phyloP scores from a whole-genome alignment of 2,888 invertebrate species.

The Lepas anatifera region DNA sequence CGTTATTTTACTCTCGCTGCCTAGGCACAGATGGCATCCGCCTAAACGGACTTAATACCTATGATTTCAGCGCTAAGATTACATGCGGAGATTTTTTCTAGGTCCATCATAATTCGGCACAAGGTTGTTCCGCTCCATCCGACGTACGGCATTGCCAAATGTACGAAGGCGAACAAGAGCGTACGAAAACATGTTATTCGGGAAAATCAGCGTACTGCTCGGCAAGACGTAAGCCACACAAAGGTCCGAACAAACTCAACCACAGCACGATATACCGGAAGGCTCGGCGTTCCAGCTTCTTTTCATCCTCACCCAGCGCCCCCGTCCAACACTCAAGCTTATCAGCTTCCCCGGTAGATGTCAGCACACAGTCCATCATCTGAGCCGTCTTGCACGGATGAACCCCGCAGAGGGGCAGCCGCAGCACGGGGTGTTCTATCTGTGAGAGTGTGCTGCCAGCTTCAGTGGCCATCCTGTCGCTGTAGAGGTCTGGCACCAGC shows the following conservation, averaged over 20 bases:
- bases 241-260: conserved; percentile 22
- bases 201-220: conserved; percentile 15
- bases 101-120: no score
- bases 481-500: neutral
- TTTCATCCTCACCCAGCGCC: neutral
- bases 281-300: neutral
- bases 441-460: conserved; percentile 20
- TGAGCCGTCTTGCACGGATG: conserved; percentile 22
- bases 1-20: no score
- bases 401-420: conserved; percentile 18
- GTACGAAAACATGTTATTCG: no score
- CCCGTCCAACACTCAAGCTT: neutral
- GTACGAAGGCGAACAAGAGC: no score
- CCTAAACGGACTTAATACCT: no score
- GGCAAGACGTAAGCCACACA: conserved; percentile 18
- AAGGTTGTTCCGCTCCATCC: no score
- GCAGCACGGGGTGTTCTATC: conserved; percentile 21
- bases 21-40: no score
- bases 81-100: no score
- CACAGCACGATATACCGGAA: conserved; percentile 19
- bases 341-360: no score
- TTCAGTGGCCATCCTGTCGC: conserved; percentile 13
- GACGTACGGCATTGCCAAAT: no score
- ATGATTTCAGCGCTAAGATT: no score
- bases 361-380: conserved; percentile 15